Conservation (phyloP, 2,113 vertebrate genomes). For the Calidris pugnax region DNA sequence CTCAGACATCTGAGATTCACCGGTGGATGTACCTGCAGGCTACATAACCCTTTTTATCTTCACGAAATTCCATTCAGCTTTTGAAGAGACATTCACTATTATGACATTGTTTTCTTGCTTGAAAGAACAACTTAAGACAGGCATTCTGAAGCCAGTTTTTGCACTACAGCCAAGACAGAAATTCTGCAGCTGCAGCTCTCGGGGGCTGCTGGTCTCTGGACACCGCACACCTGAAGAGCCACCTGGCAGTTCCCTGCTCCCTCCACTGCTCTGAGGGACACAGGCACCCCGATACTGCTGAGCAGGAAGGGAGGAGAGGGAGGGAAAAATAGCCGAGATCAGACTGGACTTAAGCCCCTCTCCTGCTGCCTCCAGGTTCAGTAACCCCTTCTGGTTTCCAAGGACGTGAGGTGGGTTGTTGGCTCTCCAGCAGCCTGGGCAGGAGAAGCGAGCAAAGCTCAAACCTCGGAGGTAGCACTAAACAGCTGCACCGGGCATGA, state of each 20-base stretch:
- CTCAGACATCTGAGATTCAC: neutral
- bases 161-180: neutral
- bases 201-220: neutral
- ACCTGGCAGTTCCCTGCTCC: neutral
- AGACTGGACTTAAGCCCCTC: neutral
- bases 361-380: neutral
- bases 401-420: neutral
- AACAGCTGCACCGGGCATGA: neutral
- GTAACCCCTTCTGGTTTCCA: neutral
- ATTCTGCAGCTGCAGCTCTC: neutral
- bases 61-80: neutral
- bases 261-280: neutral
- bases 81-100: constrained; percentile 7
- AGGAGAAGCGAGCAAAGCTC: neutral
- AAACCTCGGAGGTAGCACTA: accelerated
- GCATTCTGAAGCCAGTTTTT: neutral
- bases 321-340: neutral
- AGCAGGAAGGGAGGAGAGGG: neutral
- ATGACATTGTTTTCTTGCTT: neutral
- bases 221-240: neutral
- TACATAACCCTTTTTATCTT: neutral
- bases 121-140: neutral
- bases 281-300: neutral
- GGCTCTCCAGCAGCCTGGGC: neutral
- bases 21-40: constrained; percentile 10